Percentiles rank a stretch among this genome's conserved stretches.
Evolutionary conservation across 2,113 vertebrate species (phyloP).

Genomic region (Nanorana parkeri): DNA sequence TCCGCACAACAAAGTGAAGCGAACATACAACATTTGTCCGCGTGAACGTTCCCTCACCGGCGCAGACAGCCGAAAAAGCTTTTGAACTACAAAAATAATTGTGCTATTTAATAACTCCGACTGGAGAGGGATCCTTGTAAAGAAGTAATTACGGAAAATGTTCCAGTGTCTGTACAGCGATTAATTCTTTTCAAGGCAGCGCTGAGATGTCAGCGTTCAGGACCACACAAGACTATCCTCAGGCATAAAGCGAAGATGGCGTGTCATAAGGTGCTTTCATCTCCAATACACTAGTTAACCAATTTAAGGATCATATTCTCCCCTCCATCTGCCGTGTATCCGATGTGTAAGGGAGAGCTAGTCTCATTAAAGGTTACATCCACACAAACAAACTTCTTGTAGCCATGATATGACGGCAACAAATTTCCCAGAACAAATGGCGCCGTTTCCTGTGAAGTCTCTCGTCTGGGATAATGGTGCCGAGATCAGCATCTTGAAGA

Average conservation of each 20-base stretch:
- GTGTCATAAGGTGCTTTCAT: slow-evolving; percentile 66
- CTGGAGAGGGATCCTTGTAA: slow-evolving; percentile 1
- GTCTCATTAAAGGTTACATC: not conserved
- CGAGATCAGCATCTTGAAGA: no score
- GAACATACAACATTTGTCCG: no score
- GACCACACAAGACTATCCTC: slow-evolving; percentile 51
- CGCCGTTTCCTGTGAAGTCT: not conserved
- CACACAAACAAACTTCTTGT: slow-evolving; percentile 6
- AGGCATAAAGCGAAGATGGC: slow-evolving; percentile 60
- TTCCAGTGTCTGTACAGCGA: not conserved
- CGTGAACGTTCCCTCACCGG: no score
- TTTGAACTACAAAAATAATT: slow-evolving; percentile 20
- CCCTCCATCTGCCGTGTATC: slow-evolving; percentile 38
- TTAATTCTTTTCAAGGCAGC: not conserved
- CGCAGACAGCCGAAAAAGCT: slow-evolving; percentile 5
- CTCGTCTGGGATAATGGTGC: no score
- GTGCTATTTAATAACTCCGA: not conserved
- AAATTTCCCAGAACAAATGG: not conserved
- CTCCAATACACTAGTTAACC: slow-evolving; percentile 53
- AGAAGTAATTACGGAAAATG: slow-evolving; percentile 11
- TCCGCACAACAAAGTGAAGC: no score
- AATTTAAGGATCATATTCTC: slow-evolving; percentile 50
- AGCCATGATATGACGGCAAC: not conserved
- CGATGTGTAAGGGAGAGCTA: not conserved
- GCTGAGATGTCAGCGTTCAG: not conserved